These are phyloP conservation scores for Hyposmocoma kahamanoa DNA, from an alignment of 1,140 invertebrate genomes.

Conservation along the genomic window DNA sequence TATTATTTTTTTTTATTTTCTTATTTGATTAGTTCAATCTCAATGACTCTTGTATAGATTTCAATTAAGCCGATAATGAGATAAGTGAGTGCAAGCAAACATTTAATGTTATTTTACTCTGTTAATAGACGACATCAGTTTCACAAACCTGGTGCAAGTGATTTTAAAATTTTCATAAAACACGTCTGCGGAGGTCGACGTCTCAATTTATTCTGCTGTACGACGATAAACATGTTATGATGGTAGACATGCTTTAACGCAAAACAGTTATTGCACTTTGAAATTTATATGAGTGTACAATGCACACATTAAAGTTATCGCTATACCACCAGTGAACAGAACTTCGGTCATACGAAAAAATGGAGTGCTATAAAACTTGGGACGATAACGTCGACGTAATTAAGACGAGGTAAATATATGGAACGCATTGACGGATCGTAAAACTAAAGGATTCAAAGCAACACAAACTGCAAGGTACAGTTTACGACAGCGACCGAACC, in stretches of 20 bases:
- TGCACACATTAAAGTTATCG: constrained; percentile 12
- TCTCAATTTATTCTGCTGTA: no score
- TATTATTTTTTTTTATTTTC: constrained; percentile 64
- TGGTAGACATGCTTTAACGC: no score
- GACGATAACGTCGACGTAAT: constrained; percentile 56
- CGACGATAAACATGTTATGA: no score
- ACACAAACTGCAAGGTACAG: constrained; percentile 60
- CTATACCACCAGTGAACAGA: constrained; percentile 20
- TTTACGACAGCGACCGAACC: constrained; percentile 57
- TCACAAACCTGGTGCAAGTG: no score
- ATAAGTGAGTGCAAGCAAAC: constrained; percentile 62
- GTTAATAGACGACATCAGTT: no score
- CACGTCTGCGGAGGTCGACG: no score
- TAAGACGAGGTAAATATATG: constrained; percentile 63
- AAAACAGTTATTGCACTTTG: constrained; percentile 1
- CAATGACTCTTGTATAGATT: constrained; percentile 67
- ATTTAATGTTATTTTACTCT: constrained; percentile 39
- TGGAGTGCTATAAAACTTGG: constrained; percentile 49
- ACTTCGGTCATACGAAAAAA: constrained; percentile 44
- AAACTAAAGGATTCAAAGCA: constrained; percentile 59
- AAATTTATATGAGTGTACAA: constrained; percentile 7
- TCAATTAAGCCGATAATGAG: constrained; percentile 66
- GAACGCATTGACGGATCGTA: constrained; percentile 66
- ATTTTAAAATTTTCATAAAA: no score
- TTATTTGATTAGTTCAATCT: constrained; percentile 68